These are phyloP conservation scores for Tiliqua scincoides DNA, from an alignment of 2,113 vertebrate genomes.

Conservation along the genomic window DNA sequence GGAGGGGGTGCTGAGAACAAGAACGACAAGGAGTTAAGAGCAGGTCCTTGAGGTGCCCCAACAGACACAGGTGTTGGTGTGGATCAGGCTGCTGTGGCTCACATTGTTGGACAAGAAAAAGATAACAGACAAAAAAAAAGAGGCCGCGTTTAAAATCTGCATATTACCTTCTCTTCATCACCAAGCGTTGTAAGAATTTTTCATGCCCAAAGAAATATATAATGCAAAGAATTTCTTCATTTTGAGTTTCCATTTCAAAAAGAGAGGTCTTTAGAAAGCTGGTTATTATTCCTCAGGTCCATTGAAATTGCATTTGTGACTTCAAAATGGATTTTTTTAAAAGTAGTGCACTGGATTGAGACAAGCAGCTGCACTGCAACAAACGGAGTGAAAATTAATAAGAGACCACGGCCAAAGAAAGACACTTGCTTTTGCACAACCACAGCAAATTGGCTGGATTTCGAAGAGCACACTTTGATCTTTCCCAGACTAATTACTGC, in stretches of 20 bases:
- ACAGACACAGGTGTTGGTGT: not conserved
- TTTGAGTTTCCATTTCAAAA: constrained; percentile 47
- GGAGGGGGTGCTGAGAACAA: not conserved
- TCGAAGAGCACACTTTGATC: constrained; percentile 77
- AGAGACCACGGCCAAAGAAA: constrained; percentile 71
- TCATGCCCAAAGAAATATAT: not conserved
- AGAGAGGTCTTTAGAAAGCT: constrained; percentile 45
- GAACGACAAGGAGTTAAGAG: not conserved
- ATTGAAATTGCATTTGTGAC: constrained; percentile 74
- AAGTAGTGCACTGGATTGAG: constrained; percentile 66
- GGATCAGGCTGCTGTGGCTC: not conserved
- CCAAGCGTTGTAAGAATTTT: not conserved
- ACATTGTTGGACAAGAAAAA: not conserved
- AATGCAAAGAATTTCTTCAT: constrained; percentile 64
- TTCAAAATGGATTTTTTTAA: constrained; percentile 69
- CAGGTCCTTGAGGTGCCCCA: not conserved
- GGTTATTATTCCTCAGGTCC: constrained; percentile 63
- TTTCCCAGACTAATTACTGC: constrained; percentile 76
- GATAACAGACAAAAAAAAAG: not conserved
- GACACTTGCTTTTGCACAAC: constrained; percentile 70
- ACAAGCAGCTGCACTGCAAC: constrained; percentile 66
- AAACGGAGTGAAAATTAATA: constrained; percentile 74
- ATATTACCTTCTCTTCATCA: not conserved
- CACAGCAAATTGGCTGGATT: constrained; percentile 72
- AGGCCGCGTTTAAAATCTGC: constrained; percentile 5